These are phyloP conservation scores for Galagoides demidoff DNA, from an alignment of 2,797 vertebrate species.

Conservation along the genomic window DNA sequence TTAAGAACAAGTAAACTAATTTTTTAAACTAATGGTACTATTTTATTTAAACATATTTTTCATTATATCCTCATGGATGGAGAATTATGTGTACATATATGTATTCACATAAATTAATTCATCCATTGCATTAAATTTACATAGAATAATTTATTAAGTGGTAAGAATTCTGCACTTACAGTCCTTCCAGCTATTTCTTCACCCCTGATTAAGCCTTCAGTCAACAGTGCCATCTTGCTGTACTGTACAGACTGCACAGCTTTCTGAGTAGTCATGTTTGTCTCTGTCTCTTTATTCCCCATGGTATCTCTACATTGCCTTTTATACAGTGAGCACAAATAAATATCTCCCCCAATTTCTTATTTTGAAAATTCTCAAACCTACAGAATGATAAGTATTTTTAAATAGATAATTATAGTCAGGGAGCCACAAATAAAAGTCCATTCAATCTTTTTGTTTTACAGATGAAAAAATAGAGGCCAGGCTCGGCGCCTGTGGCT, in stretches of 20 bases:
- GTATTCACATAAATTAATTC: background rate
- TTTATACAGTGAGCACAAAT: conserved; percentile 29
- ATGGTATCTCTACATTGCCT: background rate
- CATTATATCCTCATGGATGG: background rate
- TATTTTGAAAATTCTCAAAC: conserved; percentile 27
- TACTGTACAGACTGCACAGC: background rate
- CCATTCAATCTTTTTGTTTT: background rate
- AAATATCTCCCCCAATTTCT: background rate
- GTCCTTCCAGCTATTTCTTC: background rate
- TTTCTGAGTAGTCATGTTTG: background rate
- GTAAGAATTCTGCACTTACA: background rate
- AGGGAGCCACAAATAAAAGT: background rate
- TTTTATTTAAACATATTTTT: conserved; percentile 40
- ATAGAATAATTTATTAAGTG: conserved; percentile 12
- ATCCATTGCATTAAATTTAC: background rate
- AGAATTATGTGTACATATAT: background rate
- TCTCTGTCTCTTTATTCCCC: background rate
- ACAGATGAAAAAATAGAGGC: background rate
- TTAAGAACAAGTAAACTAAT: background rate
- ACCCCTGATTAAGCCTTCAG: background rate
- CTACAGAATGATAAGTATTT: background rate
- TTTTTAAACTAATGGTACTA: conserved; percentile 18
- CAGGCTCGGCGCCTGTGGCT: no score
- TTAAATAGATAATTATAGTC: conserved; percentile 6
- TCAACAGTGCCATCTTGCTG: background rate